Base-by-base conservation (phyloP, 2,888 invertebrate genomes). In the Chirona hameri region DNA sequence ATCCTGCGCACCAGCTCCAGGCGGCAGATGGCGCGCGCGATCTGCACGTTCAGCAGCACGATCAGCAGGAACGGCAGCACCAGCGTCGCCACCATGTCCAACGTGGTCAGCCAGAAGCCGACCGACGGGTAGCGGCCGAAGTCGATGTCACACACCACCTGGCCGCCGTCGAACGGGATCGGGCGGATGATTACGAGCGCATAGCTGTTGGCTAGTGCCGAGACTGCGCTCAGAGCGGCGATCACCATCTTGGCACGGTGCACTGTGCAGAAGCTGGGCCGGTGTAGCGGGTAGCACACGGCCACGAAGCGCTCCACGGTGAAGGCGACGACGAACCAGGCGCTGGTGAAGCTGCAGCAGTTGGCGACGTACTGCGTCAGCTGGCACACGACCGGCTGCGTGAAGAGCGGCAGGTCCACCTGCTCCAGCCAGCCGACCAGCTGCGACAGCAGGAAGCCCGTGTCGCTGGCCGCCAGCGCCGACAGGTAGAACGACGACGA, bases 311-410 rank as follows among this genome's bases (percentile, higher is more conserved):
- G 90, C 87, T 96, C 96, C 1, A 94, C 91, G 0, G 95, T 95
- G 87, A 96, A 96, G 0, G 94, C 93, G 14, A 95, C 93, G 31
- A 95, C 94, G 84, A 95, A 90, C 95, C 95, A 96, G 0, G 94
- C 93, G 86, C 95, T 95, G 83, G 93, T 89, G 87, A 93, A 93
- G 86, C 93, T 93, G 84, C 93, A 92, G 83, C 94, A 91, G 86
- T 92, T 92, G 48, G 92, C 91, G n/a, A 92, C 86, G 87, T 94
- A 96, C 24, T 93, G 91, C 85, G 93, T 91, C 60, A 92, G 88
- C 86, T 95, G 93, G 86, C 96, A 96, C 55, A 86, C 85, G n/a
- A 88, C 88, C 60, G 86, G 83, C 69, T 82, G 82, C 80, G 86
- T 86, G 52, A 84, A 84, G 15, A 86, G 46, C 81, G 85, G 84